phyloP scores from a whole-genome alignment of 2,797 vertebrate genomes.

The Malacoctenus gilli region DNA sequence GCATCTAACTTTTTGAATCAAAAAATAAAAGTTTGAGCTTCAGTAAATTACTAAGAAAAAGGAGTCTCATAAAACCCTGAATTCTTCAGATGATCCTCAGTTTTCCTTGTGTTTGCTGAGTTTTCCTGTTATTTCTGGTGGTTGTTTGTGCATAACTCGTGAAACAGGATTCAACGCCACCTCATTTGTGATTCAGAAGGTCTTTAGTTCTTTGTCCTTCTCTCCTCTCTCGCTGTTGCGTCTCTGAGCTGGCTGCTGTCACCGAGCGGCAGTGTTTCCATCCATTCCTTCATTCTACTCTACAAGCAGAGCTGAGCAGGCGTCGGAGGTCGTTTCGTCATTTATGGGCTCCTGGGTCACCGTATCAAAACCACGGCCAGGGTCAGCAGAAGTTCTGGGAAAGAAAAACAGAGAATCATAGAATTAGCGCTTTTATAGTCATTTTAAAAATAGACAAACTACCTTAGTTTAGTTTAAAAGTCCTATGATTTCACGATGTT shows the following conservation, averaged over 20 bases:
- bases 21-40: no score
- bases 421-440: no score
- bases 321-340: conserved; percentile 10
- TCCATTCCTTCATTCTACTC: neutral
- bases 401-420: conserved; percentile 3
- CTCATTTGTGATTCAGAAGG: conserved; percentile 5
- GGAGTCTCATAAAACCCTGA: no score
- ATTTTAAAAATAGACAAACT: no score
- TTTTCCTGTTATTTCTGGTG: conserved; percentile 13
- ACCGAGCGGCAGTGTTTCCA: conserved; percentile 13
- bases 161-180: no score
- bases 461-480: no score
- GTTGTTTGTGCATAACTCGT: no score
- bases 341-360: conserved; percentile 13
- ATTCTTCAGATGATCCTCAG: neutral
- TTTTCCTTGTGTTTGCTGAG: conserved; percentile 6
- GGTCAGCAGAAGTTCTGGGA: conserved; percentile 72
- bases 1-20: no score
- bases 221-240: neutral
- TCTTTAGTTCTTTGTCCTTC: conserved; percentile 3
- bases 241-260: conserved; percentile 16
- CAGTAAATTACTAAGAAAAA: no score
- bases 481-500: no score
- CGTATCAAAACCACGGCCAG: conserved; percentile 14
- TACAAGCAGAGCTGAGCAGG: conserved; percentile 14